phyloP scores from a whole-genome alignment of 92 coral and sea anemone species.

The Parazoanthus darwini region DNA sequence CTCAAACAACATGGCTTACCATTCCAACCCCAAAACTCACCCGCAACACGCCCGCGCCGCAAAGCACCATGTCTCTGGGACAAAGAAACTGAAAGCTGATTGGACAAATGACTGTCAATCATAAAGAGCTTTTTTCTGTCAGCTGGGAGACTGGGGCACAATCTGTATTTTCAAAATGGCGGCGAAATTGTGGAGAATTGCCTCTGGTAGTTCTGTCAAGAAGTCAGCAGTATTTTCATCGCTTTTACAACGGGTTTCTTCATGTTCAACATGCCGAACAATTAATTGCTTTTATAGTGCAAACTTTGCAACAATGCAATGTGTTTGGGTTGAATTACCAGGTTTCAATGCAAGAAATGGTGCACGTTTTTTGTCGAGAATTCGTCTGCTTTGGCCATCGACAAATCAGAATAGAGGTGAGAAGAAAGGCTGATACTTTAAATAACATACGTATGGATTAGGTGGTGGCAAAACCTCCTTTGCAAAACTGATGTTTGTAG shows the following conservation, averaged over 20 bases:
- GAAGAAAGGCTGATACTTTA: background rate
- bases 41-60: slow-evolving; percentile 71
- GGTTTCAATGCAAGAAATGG: background rate
- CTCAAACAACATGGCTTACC: slow-evolving; percentile 99
- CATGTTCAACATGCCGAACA: slow-evolving; percentile 14
- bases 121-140: slow-evolving; percentile 1
- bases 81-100: slow-evolving; percentile 46
- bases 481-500: too few species aligned
- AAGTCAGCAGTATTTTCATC: background rate
- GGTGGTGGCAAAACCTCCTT: too few species aligned
- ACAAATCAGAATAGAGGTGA: slow-evolving; percentile 11
- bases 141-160: slow-evolving; percentile 31
- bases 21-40: slow-evolving; percentile 50
- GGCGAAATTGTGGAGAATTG: slow-evolving; percentile 34
- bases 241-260: background rate
- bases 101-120: slow-evolving; percentile 79
- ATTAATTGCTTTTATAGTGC: background rate
- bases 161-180: slow-evolving; percentile 48
- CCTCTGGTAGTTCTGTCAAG: background rate
- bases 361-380: background rate
- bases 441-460: too few species aligned
- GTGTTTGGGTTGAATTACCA: slow-evolving; percentile 1
- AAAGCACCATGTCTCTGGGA: slow-evolving; percentile 34
- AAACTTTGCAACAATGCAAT: background rate
- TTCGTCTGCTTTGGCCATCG: slow-evolving; percentile 3